Conservation (phyloP, 2,113 vertebrate genomes). For the Semnornis frantzii region DNA sequence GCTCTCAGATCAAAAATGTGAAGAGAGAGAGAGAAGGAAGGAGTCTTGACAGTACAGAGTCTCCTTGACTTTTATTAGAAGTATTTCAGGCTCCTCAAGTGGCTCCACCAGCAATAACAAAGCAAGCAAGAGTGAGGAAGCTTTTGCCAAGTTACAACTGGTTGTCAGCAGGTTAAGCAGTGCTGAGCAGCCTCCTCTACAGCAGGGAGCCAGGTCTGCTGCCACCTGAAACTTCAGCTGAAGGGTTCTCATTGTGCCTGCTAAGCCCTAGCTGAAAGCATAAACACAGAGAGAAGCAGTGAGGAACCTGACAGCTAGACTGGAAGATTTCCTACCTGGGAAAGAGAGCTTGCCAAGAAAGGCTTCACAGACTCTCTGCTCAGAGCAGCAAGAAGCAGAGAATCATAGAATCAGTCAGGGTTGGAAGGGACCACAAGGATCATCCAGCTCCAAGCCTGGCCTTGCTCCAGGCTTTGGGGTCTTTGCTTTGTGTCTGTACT, state of each 20-base stretch:
- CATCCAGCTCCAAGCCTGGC: too few species aligned
- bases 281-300: not conserved
- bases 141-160: not conserved
- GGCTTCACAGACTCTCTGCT: not conserved
- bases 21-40: too few species aligned
- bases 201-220: not conserved
- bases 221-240: not conserved
- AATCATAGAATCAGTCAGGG: too few species aligned
- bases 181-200: not conserved
- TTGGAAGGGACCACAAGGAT: too few species aligned
- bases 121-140: not conserved
- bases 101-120: not conserved
- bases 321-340: not conserved
- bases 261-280: not conserved
- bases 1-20: too few species aligned
- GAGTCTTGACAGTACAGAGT: too few species aligned
- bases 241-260: not conserved
- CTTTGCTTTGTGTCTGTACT: too few species aligned
- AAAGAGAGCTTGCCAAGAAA: not conserved
- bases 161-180: not conserved
- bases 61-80: not conserved
- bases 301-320: not conserved
- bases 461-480: too few species aligned
- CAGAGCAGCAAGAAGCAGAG: not conserved
- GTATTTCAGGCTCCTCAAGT: not conserved